These are phyloP conservation scores for Xanthia icteritia DNA, from an alignment of 2,888 invertebrate species.

Conservation along the genomic window DNA sequence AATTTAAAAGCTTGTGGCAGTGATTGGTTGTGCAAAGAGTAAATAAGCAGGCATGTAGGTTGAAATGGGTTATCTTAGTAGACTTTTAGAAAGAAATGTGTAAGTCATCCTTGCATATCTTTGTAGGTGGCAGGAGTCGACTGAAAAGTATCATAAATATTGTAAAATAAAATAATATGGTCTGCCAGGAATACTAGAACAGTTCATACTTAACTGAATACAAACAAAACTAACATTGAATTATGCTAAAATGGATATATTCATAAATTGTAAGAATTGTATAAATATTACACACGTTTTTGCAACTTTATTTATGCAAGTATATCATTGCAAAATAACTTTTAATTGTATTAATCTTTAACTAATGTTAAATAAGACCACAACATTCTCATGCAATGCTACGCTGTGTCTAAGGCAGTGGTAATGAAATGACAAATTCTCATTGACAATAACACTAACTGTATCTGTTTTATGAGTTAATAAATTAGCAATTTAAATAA, in stretches of 20 bases:
- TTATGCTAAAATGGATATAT: background rate
- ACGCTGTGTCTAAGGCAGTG: constrained; percentile 12
- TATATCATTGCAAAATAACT: constrained; percentile 18
- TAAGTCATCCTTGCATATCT: background rate
- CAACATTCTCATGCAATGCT: constrained; percentile 3
- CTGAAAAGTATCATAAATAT: background rate
- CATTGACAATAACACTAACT: constrained; percentile 53
- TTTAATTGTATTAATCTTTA: constrained; percentile 14
- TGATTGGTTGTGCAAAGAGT: background rate
- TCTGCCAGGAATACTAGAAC: background rate
- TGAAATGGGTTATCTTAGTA: background rate
- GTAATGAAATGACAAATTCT: constrained; percentile 53
- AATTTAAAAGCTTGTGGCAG: background rate
- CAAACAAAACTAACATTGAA: background rate
- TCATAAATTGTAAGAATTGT: background rate
- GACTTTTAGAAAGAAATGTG: background rate
- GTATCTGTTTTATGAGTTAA: constrained; percentile 45
- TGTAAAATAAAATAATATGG: background rate
- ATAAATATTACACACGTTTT: constrained; percentile 10
- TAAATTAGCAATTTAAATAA: constrained; percentile 63
- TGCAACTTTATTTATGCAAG: constrained; percentile 5
- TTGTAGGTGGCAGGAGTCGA: background rate
- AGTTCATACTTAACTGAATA: background rate
- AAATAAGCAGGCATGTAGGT: background rate
- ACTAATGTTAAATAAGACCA: background rate